Conservation (phyloP, 2,797 vertebrate species). For the Myotis findleyi region DNA sequence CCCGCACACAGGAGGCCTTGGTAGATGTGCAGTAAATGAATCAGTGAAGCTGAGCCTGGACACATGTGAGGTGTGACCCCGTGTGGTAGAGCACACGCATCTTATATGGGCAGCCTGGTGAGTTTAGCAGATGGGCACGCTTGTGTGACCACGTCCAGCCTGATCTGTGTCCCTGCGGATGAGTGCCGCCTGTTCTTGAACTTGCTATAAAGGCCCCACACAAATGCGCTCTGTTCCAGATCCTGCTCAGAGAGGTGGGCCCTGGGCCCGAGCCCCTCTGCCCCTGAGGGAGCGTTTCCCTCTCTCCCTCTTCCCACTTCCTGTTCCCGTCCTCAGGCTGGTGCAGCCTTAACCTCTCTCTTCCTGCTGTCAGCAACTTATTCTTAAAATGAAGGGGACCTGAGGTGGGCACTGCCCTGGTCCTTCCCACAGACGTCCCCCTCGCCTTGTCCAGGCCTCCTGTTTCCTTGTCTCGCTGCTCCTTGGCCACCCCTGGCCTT, state of each 20-base stretch:
- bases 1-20: fast-evolving
- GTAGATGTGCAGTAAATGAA: fast-evolving
- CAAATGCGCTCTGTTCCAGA: fast-evolving
- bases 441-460: not conserved
- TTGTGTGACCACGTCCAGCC: not conserved
- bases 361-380: not conserved
- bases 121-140: fast-evolving
- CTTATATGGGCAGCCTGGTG: fast-evolving
- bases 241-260: not conserved
- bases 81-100: fast-evolving
- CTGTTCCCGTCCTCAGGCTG: not conserved
- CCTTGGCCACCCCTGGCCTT: not conserved
- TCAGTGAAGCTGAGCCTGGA: not conserved
- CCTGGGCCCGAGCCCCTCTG: not conserved
- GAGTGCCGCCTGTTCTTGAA: not conserved
- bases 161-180: not conserved
- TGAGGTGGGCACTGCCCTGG: fast-evolving
- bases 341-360: not conserved
- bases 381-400: not conserved
- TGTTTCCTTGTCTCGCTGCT: fast-evolving
- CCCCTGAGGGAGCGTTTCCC: not conserved
- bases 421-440: fast-evolving
- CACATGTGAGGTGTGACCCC: fast-evolving
- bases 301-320: not conserved
- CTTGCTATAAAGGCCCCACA: not conserved